These are phyloP conservation scores for Capromys pilorides DNA, from an alignment of 2,797 vertebrate genomes.

Conservation along the genomic window DNA sequence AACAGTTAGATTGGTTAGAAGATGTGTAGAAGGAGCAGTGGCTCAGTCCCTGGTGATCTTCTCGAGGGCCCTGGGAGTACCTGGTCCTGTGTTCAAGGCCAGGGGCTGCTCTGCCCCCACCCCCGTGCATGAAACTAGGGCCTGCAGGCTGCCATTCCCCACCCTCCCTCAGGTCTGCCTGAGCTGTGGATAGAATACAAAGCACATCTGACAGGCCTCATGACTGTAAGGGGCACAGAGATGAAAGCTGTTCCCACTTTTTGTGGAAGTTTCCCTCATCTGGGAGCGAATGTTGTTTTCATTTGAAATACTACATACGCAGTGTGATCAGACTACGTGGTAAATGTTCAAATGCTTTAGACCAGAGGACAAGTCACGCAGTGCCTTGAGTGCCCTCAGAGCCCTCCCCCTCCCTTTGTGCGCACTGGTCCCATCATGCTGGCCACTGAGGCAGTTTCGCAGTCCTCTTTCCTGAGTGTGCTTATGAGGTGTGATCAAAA, in stretches of 20 bases:
- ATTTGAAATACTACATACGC: background rate
- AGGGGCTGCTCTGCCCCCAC: background rate
- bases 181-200: background rate
- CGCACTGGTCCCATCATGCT: background rate
- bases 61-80: accelerated
- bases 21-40: background rate
- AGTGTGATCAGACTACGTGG: background rate
- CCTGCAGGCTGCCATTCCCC: background rate
- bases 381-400: background rate
- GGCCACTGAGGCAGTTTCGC: background rate
- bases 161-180: background rate
- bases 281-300: background rate
- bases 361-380: background rate
- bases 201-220: accelerated
- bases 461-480: background rate
- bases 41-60: background rate
- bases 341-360: background rate
- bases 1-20: background rate
- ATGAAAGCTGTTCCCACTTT: background rate
- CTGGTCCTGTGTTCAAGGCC: background rate
- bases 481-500: background rate
- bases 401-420: background rate
- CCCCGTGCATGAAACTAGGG: background rate
- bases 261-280: background rate
- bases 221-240: background rate